These are phyloP conservation scores for Acrocephalus scirpaceus DNA, from an alignment of 2,797 vertebrate genomes.

Conservation along the genomic window DNA sequence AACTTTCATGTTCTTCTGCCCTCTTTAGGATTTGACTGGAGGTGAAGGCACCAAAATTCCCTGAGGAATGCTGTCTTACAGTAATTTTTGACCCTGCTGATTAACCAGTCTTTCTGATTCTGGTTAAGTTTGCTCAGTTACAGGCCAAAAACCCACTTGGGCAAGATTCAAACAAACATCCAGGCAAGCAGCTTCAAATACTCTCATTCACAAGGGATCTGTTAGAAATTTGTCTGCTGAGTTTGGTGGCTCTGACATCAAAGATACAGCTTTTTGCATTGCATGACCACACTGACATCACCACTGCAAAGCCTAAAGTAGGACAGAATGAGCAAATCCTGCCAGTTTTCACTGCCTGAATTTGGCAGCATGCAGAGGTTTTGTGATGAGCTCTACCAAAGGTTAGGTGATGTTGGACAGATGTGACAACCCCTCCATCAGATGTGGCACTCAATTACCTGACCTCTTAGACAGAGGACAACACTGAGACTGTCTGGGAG, in stretches of 20 bases:
- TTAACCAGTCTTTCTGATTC: background rate
- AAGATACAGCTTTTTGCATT: background rate
- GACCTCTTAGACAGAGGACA: background rate
- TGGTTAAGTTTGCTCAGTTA: slow-evolving; percentile 1
- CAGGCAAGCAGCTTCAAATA: background rate
- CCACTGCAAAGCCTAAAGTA: background rate
- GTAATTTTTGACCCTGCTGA: slow-evolving; percentile 24
- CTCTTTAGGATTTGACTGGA: slow-evolving; percentile 4
- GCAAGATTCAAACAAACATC: background rate
- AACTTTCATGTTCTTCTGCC: background rate
- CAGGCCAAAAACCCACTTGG: background rate
- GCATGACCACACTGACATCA: background rate
- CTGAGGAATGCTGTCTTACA: background rate
- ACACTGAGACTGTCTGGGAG: background rate
- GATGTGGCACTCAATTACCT: background rate
- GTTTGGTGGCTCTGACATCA: background rate
- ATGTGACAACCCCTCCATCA: background rate
- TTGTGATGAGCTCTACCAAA: background rate
- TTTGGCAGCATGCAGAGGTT: background rate
- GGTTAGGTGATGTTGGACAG: background rate
- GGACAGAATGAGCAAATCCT: background rate
- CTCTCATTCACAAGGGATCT: background rate
- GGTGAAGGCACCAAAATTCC: background rate
- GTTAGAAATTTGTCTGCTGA: background rate
- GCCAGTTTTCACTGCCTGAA: background rate